These are phyloP conservation scores for Geophilus truncorum DNA, from an alignment of 2,888 invertebrate species.

Conservation along the genomic window DNA sequence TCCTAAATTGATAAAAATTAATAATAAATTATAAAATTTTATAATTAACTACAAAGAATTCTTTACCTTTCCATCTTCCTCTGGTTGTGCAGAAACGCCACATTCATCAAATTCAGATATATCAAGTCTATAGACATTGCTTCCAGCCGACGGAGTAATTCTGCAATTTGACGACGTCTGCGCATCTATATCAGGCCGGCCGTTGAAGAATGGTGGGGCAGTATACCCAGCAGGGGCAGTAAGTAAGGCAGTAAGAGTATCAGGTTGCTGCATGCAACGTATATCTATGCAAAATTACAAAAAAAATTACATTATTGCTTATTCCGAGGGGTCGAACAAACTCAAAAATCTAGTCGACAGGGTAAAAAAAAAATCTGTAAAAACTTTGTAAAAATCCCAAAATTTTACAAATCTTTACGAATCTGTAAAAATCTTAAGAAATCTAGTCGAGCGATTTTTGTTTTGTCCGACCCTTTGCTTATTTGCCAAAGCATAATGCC, in stretches of 20 bases:
- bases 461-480: too few species aligned
- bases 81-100: slow-evolving; percentile 3
- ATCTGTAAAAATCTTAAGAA: background rate
- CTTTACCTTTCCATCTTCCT: slow-evolving; percentile 29
- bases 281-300: slow-evolving; percentile 2
- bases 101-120: slow-evolving; percentile 27
- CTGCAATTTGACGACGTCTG: background rate
- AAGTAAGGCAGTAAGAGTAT: slow-evolving; percentile 15
- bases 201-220: slow-evolving; percentile 23
- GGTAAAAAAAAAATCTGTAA: too few species aligned
- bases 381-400: too few species aligned
- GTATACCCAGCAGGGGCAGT: slow-evolving; percentile 30
- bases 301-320: background rate
- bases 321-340: too few species aligned
- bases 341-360: too few species aligned
- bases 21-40: background rate
- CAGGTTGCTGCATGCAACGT: slow-evolving; percentile 22
- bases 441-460: too few species aligned
- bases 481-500: background rate
- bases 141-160: background rate
- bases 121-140: slow-evolving; percentile 6
- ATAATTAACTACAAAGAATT: too few species aligned
- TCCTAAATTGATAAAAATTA: slow-evolving; percentile 38
- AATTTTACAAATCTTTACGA: too few species aligned
- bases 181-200: slow-evolving; percentile 30